Percentiles rank a stretch among this genome's conserved stretches.
Conservation (phyloP, 1,140 invertebrate species). For the Heliconius hermathena region DNA sequence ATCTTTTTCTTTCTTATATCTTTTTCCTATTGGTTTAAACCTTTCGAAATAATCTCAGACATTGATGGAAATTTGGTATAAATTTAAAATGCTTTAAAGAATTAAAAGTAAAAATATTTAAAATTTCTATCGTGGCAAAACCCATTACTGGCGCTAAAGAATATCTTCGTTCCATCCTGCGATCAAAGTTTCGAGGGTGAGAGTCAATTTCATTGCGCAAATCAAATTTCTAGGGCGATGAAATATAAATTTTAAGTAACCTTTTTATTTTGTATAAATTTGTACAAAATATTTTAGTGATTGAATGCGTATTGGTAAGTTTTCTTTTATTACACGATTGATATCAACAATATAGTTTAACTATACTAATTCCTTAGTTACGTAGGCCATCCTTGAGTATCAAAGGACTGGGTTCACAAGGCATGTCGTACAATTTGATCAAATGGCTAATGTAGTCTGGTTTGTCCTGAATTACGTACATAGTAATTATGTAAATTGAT, state of each 20-base stretch:
- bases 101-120: background rate
- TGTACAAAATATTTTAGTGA: no score
- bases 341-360: background rate
- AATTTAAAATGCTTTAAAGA: no score
- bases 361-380: no score
- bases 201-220: background rate
- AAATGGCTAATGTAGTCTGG: no score
- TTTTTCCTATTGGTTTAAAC: no score
- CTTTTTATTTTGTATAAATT: background rate
- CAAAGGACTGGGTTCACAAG: no score
- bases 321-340: background rate
- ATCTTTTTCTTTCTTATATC: no score
- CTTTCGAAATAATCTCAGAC: no score
- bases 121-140: background rate
- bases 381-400: no score
- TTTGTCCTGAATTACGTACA: no score
- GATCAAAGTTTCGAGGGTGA: background rate
- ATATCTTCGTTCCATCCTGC: background rate
- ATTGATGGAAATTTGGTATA: background rate
- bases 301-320: background rate
- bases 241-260: background rate
- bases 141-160: background rate
- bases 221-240: background rate
- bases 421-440: no score
- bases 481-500: no score